These are phyloP conservation scores for Scopus umbretta DNA, from an alignment of 2,113 vertebrate genomes.

Conservation along the genomic window DNA sequence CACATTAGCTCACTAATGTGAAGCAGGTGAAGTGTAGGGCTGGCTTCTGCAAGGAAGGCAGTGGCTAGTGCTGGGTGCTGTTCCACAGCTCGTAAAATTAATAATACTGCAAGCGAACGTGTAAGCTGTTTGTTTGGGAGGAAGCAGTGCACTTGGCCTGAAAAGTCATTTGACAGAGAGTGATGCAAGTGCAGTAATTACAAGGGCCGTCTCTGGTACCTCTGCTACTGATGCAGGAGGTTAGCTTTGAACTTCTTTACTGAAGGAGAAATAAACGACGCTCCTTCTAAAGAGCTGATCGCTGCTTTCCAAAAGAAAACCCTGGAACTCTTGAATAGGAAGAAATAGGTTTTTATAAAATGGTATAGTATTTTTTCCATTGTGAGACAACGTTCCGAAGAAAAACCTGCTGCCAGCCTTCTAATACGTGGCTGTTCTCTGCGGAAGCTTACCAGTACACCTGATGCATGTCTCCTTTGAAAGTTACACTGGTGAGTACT, in stretches of 20 bases:
- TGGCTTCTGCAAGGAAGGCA: not conserved
- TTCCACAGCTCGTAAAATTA: not conserved
- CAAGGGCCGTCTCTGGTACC: not conserved
- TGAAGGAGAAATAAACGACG: not conserved
- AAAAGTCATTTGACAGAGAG: not conserved
- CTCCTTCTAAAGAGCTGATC: not conserved
- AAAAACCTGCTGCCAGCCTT: not conserved
- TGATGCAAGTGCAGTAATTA: not conserved
- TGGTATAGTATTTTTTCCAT: not conserved
- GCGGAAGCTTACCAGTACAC: not conserved
- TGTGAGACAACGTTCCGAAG: not conserved
- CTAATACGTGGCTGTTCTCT: not conserved
- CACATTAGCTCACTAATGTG: not conserved
- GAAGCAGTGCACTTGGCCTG: not conserved
- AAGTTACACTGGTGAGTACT: not conserved
- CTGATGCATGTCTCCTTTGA: not conserved
- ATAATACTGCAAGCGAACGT: not conserved
- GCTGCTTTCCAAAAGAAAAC: not conserved
- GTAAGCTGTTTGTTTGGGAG: not conserved
- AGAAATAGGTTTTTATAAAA: not conserved
- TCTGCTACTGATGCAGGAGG: not conserved
- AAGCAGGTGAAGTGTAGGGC: not conserved
- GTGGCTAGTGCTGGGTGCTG: not conserved
- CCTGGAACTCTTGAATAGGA: not conserved
- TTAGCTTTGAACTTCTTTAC: not conserved